Base-by-base conservation (phyloP, 2,797 vertebrate species). In the Gadopsis bispinosus region DNA sequence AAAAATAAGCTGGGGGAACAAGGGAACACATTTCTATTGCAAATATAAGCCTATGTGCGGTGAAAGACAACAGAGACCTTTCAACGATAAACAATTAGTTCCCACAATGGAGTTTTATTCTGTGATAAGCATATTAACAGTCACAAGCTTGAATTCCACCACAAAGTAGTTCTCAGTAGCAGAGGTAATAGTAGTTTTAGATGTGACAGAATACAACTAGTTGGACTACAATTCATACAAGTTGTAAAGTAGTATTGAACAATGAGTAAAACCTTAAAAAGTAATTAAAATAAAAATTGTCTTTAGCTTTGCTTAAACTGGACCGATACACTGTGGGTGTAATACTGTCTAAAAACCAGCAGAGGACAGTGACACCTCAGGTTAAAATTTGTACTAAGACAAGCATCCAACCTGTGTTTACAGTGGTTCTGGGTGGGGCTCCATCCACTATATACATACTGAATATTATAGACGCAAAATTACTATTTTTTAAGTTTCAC, bases 321-420 rank as follows among this genome's bases (percentile, higher is more conserved):
- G 37, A 29, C 7, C 26, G 26, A 9, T 4, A 56, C 16, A 31
- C 9, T 67, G 11, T 45, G 2, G 10, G 20, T 86, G 91, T 78
- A 85, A 79, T 92, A 73, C 55, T 29, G 35, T 22, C 2, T 16
- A 54, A n/a, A 56, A 16, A 73, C 89, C 94, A 94, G 89, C 80
- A 95, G 94, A 93, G 90, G 94, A 64, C 93, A 86, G 84, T 87
- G 73, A 92, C 73, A 84, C 71, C 65, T 86, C 85, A 89, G 85
- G 64, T n/a, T 88, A 86, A 82, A 60, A 73, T 69, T 26, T 68
- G 26, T 13, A n/a, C 8, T 5, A 5, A 69, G 9, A 39, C 20
- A 37, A 13, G 37, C 13, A 33, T 16, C 29, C 29, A 56, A 29
- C 37, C 16, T 74, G 53, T 0, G 5, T 72, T 66, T 16, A 22